Conservation (phyloP, 2,888 invertebrate species). For the Parasteatoda lunata region DNA sequence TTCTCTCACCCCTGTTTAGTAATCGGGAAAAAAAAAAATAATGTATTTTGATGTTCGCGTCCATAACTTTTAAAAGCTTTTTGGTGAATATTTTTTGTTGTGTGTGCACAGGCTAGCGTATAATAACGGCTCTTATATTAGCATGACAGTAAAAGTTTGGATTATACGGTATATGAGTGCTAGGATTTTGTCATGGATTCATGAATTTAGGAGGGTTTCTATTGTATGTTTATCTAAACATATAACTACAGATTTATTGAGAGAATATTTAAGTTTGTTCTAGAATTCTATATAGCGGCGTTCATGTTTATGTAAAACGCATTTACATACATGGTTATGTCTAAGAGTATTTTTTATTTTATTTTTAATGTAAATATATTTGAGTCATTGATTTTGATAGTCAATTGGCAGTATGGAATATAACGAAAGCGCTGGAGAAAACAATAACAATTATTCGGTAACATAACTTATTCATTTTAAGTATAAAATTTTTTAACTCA, state of each 20-base stretch:
- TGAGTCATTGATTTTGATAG: too few species aligned
- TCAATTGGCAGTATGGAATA: too few species aligned
- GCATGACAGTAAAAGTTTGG: slow-evolving; percentile 38
- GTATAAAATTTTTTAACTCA: too few species aligned
- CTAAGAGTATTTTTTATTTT: too few species aligned
- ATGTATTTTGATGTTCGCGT: slow-evolving; percentile 1
- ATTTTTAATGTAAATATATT: too few species aligned
- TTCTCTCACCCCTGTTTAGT: not conserved
- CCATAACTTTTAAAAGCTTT: slow-evolving; percentile 50
- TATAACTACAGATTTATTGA: not conserved
- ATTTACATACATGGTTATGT: not conserved
- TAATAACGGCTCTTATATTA: slow-evolving; percentile 44
- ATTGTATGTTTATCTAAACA: slow-evolving; percentile 52
- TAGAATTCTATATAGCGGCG: not conserved
- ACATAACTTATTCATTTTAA: too few species aligned
- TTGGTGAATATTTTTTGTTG: slow-evolving; percentile 20
- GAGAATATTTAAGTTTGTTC: slow-evolving; percentile 12
- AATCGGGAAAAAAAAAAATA: not conserved
- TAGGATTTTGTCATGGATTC: slow-evolving; percentile 42
- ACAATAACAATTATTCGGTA: too few species aligned
- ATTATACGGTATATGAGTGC: slow-evolving; percentile 29
- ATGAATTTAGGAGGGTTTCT: slow-evolving; percentile 45
- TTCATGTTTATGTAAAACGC: not conserved
- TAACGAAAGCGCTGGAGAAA: too few species aligned
- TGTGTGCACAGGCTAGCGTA: slow-evolving; percentile 3